These are phyloP conservation scores for Trichechus manatus DNA, from an alignment of 2,113 vertebrate genomes.

Conservation along the genomic window DNA sequence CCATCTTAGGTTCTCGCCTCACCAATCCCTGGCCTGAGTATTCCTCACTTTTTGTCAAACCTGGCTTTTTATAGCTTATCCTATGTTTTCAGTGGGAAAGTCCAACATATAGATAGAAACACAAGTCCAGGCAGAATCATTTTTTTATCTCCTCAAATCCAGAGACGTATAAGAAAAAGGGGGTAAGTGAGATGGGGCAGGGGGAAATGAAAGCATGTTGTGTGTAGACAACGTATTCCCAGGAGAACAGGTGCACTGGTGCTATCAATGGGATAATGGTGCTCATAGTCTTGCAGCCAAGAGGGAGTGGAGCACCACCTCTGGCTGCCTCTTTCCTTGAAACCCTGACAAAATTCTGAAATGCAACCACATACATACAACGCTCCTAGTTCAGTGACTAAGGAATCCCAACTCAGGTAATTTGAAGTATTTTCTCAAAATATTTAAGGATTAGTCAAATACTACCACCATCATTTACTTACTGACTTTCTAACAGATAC, in stretches of 20 bases:
- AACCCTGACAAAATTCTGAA: not conserved
- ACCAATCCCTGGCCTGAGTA: not conserved
- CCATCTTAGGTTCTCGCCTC: not conserved
- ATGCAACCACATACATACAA: not conserved
- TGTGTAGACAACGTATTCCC: not conserved
- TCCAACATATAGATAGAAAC: not conserved
- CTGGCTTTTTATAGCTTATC: not conserved
- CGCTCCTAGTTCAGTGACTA: not conserved
- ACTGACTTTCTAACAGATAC: conserved; percentile 1
- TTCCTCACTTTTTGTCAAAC: conserved; percentile 10
- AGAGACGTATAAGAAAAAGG: not conserved
- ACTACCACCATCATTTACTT: not conserved
- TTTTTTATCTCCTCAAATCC: not conserved
- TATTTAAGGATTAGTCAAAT: not conserved
- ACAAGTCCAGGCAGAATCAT: not conserved
- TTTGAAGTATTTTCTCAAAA: not conserved
- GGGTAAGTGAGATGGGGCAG: not conserved
- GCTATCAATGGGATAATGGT: not conserved
- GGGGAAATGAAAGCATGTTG: not conserved
- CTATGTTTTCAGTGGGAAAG: not conserved
- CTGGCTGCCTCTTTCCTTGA: not conserved
- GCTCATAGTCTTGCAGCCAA: not conserved
- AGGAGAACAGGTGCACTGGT: not conserved
- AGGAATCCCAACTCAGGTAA: not conserved
- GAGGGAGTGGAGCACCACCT: not conserved